These are phyloP conservation scores for Hydrolagus affinis DNA, from an alignment of 2,113 vertebrate species.

Conservation along the genomic window DNA sequence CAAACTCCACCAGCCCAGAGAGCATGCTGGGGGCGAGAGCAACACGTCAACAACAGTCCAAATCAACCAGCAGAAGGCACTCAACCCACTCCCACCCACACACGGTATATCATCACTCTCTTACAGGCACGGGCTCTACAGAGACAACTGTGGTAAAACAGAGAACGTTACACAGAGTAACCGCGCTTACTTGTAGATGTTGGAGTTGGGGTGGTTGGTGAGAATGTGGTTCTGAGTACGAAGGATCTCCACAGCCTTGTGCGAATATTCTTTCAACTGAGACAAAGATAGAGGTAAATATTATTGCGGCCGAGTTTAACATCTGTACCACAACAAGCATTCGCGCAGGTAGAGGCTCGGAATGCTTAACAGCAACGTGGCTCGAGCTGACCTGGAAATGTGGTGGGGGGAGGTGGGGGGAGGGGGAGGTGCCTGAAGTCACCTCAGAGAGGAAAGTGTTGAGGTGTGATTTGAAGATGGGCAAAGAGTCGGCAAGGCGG, in stretches of 20 bases:
- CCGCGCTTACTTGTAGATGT: constrained; percentile 87
- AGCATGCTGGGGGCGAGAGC: constrained; percentile 63
- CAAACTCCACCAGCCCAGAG: constrained; percentile 92
- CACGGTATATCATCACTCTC: background rate
- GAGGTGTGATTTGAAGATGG: too few species aligned
- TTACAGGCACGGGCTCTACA: background rate
- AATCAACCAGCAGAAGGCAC: background rate
- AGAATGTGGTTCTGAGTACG: constrained; percentile 93
- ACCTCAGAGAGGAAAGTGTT: too few species aligned
- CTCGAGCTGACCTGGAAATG: too few species aligned
- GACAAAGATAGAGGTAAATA: constrained; percentile 35
- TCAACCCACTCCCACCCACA: too few species aligned
- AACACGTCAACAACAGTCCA: constrained; percentile 10
- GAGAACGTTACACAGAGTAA: background rate
- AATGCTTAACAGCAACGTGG: too few species aligned
- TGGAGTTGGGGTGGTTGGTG: constrained; percentile 96
- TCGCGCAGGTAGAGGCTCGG: too few species aligned
- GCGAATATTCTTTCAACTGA: constrained; percentile 92
- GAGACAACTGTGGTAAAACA: background rate
- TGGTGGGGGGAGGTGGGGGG: too few species aligned
- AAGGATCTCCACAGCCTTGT: constrained; percentile 93
- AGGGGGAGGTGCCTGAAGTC: too few species aligned
- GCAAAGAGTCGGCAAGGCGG: too few species aligned
- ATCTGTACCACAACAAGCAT: too few species aligned
- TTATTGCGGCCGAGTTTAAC: too few species aligned